Evolutionary conservation across 1,140 invertebrate species (phyloP).

Genomic region (Euwallacea fornicatus): DNA sequence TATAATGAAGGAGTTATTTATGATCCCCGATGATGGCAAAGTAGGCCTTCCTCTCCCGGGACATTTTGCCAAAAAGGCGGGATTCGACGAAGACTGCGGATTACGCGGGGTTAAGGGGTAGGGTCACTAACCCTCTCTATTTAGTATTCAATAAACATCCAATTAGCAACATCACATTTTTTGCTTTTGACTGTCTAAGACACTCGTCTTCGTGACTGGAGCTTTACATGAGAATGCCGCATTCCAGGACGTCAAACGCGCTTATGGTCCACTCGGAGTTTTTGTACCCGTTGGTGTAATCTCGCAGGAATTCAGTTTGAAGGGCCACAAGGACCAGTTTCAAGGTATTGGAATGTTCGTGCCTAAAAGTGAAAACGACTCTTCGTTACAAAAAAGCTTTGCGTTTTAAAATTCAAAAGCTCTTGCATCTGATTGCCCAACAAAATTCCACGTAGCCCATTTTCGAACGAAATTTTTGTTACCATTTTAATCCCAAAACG

Average conservation of each 20-base stretch:
- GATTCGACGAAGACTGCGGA: not conserved
- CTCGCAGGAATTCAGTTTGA: slow-evolving; percentile 50
- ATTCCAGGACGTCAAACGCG: slow-evolving; percentile 50
- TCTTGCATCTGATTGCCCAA: not conserved
- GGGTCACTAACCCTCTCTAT: not conserved
- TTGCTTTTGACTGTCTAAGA: too few relatives aligned
- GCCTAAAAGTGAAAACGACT: not conserved
- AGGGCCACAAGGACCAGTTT: slow-evolving; percentile 49
- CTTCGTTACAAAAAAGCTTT: not conserved
- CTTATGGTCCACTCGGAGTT: slow-evolving; percentile 50
- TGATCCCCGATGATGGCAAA: not conserved
- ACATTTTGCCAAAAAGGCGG: not conserved
- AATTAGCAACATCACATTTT: too few relatives aligned
- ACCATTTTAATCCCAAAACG: slow-evolving; percentile 50
- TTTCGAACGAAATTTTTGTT: not conserved
- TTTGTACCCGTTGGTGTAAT: slow-evolving; percentile 43
- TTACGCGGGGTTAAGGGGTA: not conserved
- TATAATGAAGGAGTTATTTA: slow-evolving; percentile 8
- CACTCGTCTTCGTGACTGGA: not conserved
- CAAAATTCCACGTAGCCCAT: too few relatives aligned
- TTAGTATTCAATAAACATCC: too few relatives aligned
- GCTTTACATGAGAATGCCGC: slow-evolving; percentile 42
- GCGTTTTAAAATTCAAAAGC: not conserved
- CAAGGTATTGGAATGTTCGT: slow-evolving; percentile 32
- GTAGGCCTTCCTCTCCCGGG: not conserved